Conservation (phyloP, 2,797 vertebrate species). For the Melanotaenia maccullochi region DNA sequence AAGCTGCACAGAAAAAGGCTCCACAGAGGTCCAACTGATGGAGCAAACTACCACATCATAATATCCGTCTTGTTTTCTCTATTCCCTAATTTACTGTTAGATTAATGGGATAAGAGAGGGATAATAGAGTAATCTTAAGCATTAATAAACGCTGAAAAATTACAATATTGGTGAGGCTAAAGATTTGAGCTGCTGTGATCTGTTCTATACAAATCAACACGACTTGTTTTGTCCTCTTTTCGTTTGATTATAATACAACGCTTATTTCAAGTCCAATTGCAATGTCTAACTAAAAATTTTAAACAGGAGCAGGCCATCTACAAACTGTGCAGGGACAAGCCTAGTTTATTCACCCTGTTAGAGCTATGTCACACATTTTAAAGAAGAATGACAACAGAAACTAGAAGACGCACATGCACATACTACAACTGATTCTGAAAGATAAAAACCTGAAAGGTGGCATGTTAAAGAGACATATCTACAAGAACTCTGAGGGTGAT, state of each 20-base stretch:
- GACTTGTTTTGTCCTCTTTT: no score
- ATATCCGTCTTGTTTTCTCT: not conserved
- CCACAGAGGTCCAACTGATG: no score
- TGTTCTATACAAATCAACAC: no score
- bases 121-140: no score
- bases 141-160: no score
- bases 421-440: constrained; percentile 32
- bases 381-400: constrained; percentile 24
- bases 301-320: not conserved
- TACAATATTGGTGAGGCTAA: no score
- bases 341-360: not conserved
- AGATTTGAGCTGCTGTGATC: no score
- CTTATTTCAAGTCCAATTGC: not conserved
- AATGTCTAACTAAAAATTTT: not conserved
- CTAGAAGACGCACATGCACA: not conserved
- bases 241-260: no score
- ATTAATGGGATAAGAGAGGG: not conserved
- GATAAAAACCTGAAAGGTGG: constrained; percentile 46
- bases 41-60: no score
- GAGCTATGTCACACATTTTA: not conserved
- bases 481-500: not conserved
- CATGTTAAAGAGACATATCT: constrained; percentile 4
- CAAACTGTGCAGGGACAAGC: not conserved
- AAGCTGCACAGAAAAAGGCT: no score
- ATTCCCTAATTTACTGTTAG: not conserved